phyloP scores from a whole-genome alignment of 1,140 invertebrate genomes.

The Hermetia illucens region DNA sequence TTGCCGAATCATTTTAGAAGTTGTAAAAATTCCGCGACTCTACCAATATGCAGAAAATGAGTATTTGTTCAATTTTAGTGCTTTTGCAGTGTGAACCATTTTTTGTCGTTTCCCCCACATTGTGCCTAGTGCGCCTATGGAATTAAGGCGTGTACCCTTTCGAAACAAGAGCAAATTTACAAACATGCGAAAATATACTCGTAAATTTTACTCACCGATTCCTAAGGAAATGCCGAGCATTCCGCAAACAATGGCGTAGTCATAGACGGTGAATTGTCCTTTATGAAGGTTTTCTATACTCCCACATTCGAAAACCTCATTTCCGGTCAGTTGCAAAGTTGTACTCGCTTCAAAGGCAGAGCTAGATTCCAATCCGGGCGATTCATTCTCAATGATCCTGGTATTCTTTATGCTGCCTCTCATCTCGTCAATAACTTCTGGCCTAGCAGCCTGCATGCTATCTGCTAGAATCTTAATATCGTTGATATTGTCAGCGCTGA shows the following conservation, averaged over 20 bases:
- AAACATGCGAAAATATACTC: no score
- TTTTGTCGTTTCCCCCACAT: no score
- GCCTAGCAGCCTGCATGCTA: not conserved
- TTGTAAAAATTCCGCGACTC: no score
- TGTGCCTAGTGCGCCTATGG: no score
- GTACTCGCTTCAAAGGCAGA: not conserved
- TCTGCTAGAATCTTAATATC: slow-evolving; percentile 8
- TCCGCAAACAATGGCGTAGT: slow-evolving; percentile 45
- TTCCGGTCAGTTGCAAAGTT: no score
- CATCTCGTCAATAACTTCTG: not conserved
- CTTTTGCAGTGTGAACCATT: no score
- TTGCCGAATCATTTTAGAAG: no score
- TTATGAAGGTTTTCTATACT: slow-evolving; percentile 17
- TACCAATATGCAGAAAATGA: no score
- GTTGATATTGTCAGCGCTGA: slow-evolving; percentile 18
- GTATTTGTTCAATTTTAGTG: no score
- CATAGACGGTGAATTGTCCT: slow-evolving; percentile 27
- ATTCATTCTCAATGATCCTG: slow-evolving; percentile 9
- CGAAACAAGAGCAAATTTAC: no score
- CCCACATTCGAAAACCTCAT: slow-evolving; percentile 14
- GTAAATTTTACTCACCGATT: slow-evolving; percentile 33
- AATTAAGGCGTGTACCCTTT: no score
- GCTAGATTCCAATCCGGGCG: not conserved
- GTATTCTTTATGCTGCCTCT: not conserved
- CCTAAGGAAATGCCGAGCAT: slow-evolving; percentile 54